Base-by-base conservation (phyloP, 92 coral and sea anemone genomes). In the Siderastrea siderea region DNA sequence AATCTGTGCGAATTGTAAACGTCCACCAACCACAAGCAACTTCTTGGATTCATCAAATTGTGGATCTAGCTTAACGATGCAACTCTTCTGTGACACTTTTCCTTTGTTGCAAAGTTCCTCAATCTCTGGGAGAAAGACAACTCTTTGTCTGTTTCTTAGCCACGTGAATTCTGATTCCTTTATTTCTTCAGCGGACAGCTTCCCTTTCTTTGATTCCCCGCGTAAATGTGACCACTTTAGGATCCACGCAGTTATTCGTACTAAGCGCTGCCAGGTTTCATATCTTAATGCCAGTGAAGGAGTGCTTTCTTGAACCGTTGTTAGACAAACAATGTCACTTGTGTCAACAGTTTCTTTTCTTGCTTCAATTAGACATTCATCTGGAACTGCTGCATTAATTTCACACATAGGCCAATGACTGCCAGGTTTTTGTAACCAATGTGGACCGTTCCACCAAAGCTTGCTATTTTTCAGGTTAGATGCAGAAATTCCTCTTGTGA, bases 11-110 rank as follows among this genome's bases (percentile, higher is more conserved):
- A 26, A 26, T 26, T 26, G 38, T 26, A 26, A 26, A 26, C 38
- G 87, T 12, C 87, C 91, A 79, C 86, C 91, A 12, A 87, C 91
- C 55, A 60, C 19, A 10, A 88, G 50, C 2, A 71, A 45, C 6
- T 15, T 68, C 47, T 74, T 73, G 16, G 50, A 8, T 43, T 11
- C n/a, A 6, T 71, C 82, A 16, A 62, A 46, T n/a, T 45, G 60
- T 0, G 87, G 83, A 62, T 88, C 91, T 6, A 81, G 19, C 70
- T 81, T 63, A 19, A 72, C 58, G 8, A 80, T 26, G 47, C 68
- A 54, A 73, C 82, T 81, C 13, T 65, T 73, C 11, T 77, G 6
- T 45, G 78, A 50, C 53, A 82, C 49, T 74, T 50, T 48, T 65
- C 51, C 1, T 54, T 75, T 59, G 10, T 53, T 11, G 7, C 11